Conservation (phyloP, 1,140 invertebrate genomes). For the Orius laevigatus region DNA sequence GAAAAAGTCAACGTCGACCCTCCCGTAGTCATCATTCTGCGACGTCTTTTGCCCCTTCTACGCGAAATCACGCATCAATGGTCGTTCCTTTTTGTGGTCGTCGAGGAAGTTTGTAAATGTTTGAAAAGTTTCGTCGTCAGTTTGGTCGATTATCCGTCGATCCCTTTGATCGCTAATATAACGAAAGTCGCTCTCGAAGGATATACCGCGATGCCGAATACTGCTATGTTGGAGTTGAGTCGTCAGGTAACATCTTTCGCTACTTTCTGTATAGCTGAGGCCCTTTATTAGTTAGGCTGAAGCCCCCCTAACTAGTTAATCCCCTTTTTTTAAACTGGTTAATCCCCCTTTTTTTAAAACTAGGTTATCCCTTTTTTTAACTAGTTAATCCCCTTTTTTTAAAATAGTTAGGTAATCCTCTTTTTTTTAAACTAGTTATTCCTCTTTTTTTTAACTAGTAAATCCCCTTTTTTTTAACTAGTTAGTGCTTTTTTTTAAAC, state of each 20-base stretch:
- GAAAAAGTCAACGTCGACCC: conserved; percentile 18
- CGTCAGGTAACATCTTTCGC: conserved; percentile 42
- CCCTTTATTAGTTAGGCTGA: neutral
- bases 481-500: too few relatives aligned
- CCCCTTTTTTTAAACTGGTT: neutral
- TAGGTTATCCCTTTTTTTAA: too few relatives aligned
- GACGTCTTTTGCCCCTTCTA: conserved; percentile 41
- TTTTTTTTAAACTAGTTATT: too few relatives aligned
- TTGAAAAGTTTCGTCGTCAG: conserved; percentile 50
- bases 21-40: conserved; percentile 36
- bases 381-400: too few relatives aligned
- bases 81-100: conserved; percentile 21
- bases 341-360: too few relatives aligned
- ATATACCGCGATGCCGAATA: conserved; percentile 49
- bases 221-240: conserved; percentile 48
- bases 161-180: conserved; percentile 43
- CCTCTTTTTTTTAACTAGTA: too few relatives aligned
- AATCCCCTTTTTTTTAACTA: too few relatives aligned
- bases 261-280: neutral
- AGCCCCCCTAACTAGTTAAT: neutral
- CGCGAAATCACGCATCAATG: conserved; percentile 35
- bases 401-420: too few relatives aligned
- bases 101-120: conserved; percentile 43
- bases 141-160: conserved; percentile 40
- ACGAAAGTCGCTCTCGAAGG: conserved; percentile 47